Evolutionary conservation across 2,797 vertebrate species (phyloP).

Genomic region (Platyrinchus mystaceus): DNA sequence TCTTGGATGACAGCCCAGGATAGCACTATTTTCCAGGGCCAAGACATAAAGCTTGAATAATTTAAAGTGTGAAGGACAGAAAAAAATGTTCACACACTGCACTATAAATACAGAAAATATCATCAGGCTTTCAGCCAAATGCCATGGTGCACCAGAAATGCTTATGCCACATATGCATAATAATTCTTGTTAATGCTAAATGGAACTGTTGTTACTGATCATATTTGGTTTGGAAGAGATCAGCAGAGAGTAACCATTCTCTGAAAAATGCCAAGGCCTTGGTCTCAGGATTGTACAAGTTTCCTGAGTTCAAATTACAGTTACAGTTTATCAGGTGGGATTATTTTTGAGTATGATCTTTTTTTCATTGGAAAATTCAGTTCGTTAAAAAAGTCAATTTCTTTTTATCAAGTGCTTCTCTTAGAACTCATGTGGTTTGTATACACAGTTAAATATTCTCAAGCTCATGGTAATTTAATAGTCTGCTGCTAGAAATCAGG

Average conservation of each 20-base stretch:
- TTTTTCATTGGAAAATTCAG: not conserved
- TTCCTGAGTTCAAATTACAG: not conserved
- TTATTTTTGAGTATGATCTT: not conserved
- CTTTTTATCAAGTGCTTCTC: not conserved
- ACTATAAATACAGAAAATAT: constrained; percentile 58
- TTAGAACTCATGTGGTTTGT: not conserved
- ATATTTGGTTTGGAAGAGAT: constrained; percentile 35
- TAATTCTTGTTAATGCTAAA: constrained; percentile 68
- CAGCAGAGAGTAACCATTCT: constrained; percentile 46
- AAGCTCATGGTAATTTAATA: not conserved
- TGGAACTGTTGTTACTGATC: constrained; percentile 60
- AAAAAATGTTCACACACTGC: constrained; percentile 44
- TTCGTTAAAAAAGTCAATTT: not conserved
- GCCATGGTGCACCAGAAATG: constrained; percentile 46
- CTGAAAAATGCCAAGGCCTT: not conserved
- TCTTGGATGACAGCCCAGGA: constrained; percentile 19
- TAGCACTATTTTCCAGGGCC: constrained; percentile 33
- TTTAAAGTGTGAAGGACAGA: constrained; percentile 38
- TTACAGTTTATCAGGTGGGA: not conserved
- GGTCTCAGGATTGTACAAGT: not conserved
- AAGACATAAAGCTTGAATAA: constrained; percentile 61
- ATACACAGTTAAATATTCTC: not conserved
- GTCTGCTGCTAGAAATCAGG: not conserved
- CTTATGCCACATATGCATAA: constrained; percentile 59
- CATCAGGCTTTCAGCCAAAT: constrained; percentile 69